Base-by-base conservation (phyloP, 2,888 invertebrate genomes). In the Homarus gammarus region DNA sequence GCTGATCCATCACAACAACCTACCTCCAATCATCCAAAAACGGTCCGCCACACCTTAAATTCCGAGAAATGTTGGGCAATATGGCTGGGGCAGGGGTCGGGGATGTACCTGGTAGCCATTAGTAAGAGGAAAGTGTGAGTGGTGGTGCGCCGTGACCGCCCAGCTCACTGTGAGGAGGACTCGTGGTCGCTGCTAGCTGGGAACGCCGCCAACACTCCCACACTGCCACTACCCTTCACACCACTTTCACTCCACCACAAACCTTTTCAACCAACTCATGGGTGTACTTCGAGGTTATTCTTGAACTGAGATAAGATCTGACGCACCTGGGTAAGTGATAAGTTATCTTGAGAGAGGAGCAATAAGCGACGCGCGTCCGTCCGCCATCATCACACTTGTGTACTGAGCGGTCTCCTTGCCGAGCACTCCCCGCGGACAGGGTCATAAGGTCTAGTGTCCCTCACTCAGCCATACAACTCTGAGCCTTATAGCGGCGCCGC, bases 331-430 rank as follows among this genome's bases (percentile, higher is more conserved):
- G 81, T 33, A 64, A 70, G 31, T 38, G 79, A 79, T 85, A 89
- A 89, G 89, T 89, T 89, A 89, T 89, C 89, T 84, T 84, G 84
- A 40, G 78, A 64, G 73, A 78, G 75, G 84, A 72, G 79, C 51
- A n/a, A 72, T 36, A n/a, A 70, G 36, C 61, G 79, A 78, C 84
- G 89, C 84, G 89, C 81, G 78, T 64, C 89, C 84, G 51, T 61
- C 89, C 89, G 89, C 89, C 89, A 89, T 85, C 61, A 85, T 89
- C 79, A 85, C 85, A 84, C 84, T 89, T 81, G 89, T 85, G 81
- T 79, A 89, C 89, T 89, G 89, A 72, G 82, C 73, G 89, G 49
- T 64, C 84, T 85, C 73, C 85, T 85, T 85, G 73, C 89, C 89
- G 84, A 84, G 81, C 79, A 68, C 84, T 81, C 79, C 84, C 81